These are phyloP conservation scores for Drosophila melanogaster DNA, from an alignment of 1,140 invertebrate genomes.

Conservation along the genomic window Release_6_plus_ISO1_MT NT_033779.5:10433001-10433500, in stretches of 20 bases:
- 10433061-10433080: constrained; percentile 24
- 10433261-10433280: constrained; percentile 95
- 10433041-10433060: constrained; percentile 4
- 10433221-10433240: constrained; percentile 96
- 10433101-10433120: constrained; percentile 47
- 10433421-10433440: constrained; percentile 95
- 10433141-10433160: constrained; percentile 73
- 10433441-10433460: constrained; percentile 97
- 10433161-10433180: constrained; percentile 84
- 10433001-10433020: constrained; percentile 3
- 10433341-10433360: constrained; percentile 98
- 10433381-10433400: constrained; percentile 96
- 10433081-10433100: constrained; percentile 44
- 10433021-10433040: constrained; percentile 15
- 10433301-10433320: constrained; percentile 94
- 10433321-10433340: constrained; percentile 95
- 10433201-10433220: constrained; percentile 92
- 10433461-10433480: constrained; percentile 96
- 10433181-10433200: constrained; percentile 85
- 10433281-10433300: constrained; percentile 92
- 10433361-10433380: constrained; percentile 97
- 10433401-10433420: constrained; percentile 95
- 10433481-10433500: constrained; percentile 97
- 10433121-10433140: constrained; percentile 48
- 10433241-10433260: constrained; percentile 93